Evolutionary conservation across 2,888 invertebrate genomes (phyloP).

Genomic region (Parochlus steinenii): DNA sequence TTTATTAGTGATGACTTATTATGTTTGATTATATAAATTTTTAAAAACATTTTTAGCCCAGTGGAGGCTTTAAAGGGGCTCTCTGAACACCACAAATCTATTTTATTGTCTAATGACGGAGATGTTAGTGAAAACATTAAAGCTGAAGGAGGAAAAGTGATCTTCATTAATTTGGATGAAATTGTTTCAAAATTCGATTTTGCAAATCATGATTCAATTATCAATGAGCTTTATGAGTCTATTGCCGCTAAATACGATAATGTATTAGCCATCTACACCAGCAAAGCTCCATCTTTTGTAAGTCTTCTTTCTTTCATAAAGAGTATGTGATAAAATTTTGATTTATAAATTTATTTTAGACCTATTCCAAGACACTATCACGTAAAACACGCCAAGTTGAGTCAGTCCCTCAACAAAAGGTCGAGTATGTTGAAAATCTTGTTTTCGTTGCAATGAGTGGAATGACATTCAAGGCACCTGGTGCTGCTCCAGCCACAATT

Average conservation of each 20-base stretch:
- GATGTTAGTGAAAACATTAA: conserved; percentile 4
- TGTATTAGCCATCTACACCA: conserved; percentile 41
- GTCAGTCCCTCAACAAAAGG: conserved; percentile 7
- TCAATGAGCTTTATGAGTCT: conserved; percentile 1
- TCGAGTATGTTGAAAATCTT: conserved; percentile 10
- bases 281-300: conserved; percentile 32
- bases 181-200: conserved; percentile 1
- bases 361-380: conserved; percentile 18
- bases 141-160: neutral
- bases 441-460: too few relatives aligned
- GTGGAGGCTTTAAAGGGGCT: too few relatives aligned
- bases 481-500: too few relatives aligned
- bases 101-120: neutral
- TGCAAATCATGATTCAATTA: conserved; percentile 7
- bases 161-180: conserved; percentile 8
- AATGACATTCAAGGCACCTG: neutral
- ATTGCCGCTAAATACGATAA: conserved; percentile 24
- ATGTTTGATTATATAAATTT: too few relatives aligned
- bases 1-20: too few relatives aligned
- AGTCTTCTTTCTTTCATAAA: conserved; percentile 24
- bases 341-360: conserved; percentile 12
- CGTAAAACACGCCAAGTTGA: conserved; percentile 7
- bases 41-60: too few relatives aligned
- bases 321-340: conserved; percentile 10
- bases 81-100: too few relatives aligned